Conservation (phyloP, 2,797 vertebrate genomes). For the Buphagus erythrorhynchus region DNA sequence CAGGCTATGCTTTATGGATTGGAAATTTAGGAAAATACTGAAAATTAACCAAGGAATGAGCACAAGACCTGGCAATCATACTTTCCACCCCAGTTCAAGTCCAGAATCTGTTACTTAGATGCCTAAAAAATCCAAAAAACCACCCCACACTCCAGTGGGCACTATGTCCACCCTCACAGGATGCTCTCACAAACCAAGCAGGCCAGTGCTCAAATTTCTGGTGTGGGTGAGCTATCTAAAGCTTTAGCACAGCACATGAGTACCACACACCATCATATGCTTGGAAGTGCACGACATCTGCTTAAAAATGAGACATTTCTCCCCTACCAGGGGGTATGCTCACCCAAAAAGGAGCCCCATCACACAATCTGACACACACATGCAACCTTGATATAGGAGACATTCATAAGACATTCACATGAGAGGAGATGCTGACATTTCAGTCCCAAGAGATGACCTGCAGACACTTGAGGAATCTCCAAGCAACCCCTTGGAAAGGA, state of each 20-base stretch:
- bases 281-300: neutral
- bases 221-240: neutral
- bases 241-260: neutral
- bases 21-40: neutral
- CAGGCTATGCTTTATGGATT: neutral
- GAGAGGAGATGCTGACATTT: neutral
- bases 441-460: neutral
- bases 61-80: neutral
- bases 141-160: neutral
- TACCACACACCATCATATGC: neutral
- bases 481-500: neutral
- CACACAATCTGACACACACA: neutral
- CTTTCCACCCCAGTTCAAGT: neutral
- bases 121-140: neutral
- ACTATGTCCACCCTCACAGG: neutral
- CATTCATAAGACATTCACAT: neutral
- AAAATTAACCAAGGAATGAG: neutral
- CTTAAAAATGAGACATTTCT: neutral
- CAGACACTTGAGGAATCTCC: neutral
- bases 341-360: neutral
- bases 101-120: neutral
- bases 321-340: accelerated
- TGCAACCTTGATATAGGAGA: too few relatives aligned
- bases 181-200: neutral
- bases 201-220: neutral